These are phyloP conservation scores for Dryobota labecula DNA, from an alignment of 2,888 invertebrate genomes.

Conservation along the genomic window DNA sequence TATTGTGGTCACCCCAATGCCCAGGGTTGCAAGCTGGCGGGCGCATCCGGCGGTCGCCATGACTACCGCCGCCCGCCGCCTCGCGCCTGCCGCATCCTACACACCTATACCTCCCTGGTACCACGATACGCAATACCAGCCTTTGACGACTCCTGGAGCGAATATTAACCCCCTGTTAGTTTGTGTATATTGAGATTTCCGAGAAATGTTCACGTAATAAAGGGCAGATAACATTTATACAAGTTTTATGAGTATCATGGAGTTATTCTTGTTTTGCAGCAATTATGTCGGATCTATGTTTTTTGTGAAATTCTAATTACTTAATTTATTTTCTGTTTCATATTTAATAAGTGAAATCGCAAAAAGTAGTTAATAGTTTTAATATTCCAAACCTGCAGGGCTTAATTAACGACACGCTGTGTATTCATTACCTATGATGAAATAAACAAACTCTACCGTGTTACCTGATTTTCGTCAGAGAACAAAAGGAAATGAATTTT, in stretches of 20 bases:
- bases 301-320: neutral
- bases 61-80: slow-evolving; percentile 76
- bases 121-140: slow-evolving; percentile 52
- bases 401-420: neutral
- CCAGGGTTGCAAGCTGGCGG: slow-evolving; percentile 78
- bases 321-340: neutral
- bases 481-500: slow-evolving; percentile 18
- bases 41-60: slow-evolving; percentile 86
- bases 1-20: slow-evolving; percentile 76
- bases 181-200: slow-evolving; percentile 33
- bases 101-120: slow-evolving; percentile 72
- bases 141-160: slow-evolving; percentile 49
- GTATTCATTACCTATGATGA: neutral
- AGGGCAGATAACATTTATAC: neutral
- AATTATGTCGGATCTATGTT: neutral
- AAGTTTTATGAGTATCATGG: neutral
- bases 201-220: slow-evolving; percentile 21
- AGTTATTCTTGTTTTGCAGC: neutral
- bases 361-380: neutral
- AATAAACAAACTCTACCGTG: neutral
- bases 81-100: slow-evolving; percentile 66
- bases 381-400: neutral
- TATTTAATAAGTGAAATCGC: neutral
- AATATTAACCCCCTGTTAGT: slow-evolving; percentile 44
- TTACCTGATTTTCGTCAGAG: neutral